Evolutionary conservation across 2,797 vertebrate species (phyloP).

Genomic region (Eremophila alpestris): DNA sequence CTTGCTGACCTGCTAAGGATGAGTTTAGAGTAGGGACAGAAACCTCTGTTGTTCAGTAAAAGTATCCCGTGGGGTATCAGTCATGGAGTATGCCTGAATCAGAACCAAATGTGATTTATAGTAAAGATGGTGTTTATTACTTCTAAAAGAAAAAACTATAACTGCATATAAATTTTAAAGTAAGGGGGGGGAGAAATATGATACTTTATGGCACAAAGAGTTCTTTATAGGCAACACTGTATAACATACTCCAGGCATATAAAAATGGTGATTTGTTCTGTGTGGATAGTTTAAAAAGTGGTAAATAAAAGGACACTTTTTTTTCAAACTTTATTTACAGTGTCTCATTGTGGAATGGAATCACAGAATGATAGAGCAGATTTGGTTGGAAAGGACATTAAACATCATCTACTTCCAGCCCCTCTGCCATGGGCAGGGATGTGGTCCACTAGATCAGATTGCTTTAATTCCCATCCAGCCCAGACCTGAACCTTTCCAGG

Average conservation of each 20-base stretch:
- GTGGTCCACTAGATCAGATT: too few species aligned
- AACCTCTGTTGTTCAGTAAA: neutral
- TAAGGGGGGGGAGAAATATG: constrained; percentile 4
- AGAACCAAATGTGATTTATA: neutral
- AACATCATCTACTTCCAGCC: neutral
- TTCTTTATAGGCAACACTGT: neutral
- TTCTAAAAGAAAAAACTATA: neutral
- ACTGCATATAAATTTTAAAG: constrained; percentile 28
- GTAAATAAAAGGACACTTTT: neutral
- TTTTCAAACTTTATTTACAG: neutral
- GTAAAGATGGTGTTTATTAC: neutral
- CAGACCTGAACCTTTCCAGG: neutral
- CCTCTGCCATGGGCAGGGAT: neutral
- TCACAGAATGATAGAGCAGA: neutral
- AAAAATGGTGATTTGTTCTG: neutral
- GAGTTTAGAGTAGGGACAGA: neutral
- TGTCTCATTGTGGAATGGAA: neutral
- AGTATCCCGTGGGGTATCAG: neutral
- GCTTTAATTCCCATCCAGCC: neutral
- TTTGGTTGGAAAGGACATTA: neutral
- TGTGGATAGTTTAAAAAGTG: neutral
- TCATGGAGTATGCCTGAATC: neutral
- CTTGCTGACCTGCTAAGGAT: neutral
- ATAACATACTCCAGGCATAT: neutral
- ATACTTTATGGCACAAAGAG: constrained; percentile 1